Percentiles rank a stretch among this genome's conserved stretches.
Evolutionary conservation across 2,113 vertebrate genomes (phyloP).

Genomic region (Nannobrachium achirus): DNA sequence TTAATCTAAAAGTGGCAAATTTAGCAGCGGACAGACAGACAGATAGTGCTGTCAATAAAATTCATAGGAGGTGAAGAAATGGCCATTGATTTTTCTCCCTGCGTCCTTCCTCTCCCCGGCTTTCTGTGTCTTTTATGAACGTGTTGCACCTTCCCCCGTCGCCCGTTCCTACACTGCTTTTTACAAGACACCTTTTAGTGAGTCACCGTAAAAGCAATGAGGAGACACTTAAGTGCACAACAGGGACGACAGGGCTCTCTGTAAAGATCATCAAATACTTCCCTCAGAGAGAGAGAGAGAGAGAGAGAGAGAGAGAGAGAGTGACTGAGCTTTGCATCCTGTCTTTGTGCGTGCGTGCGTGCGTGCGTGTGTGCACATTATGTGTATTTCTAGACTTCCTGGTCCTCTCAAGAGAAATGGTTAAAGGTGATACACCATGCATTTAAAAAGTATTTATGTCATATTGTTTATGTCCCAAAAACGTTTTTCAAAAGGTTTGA

Average conservation of each 20-base stretch:
- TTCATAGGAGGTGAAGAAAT: conserved; percentile 70
- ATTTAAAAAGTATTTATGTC: no score
- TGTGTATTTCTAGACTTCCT: no score
- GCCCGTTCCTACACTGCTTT: conserved; percentile 58
- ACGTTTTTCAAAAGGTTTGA: no score
- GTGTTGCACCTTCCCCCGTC: conserved; percentile 49
- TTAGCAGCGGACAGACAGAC: conserved; percentile 51
- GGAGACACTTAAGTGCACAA: conserved; percentile 74
- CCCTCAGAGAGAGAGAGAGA: conserved; percentile 34
- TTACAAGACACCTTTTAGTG: conserved; percentile 80
- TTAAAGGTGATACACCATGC: no score
- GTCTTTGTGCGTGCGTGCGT: not conserved
- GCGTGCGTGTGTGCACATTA: not conserved
- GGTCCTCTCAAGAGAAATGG: no score
- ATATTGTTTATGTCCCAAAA: no score
- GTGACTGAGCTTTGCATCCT: not conserved
- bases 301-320: conserved; percentile 15
- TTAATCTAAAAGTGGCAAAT: conserved; percentile 53
- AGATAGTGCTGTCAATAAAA: conserved; percentile 58
- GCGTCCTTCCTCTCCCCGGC: not conserved
- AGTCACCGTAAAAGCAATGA: conserved; percentile 76
- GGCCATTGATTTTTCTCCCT: conserved; percentile 68
- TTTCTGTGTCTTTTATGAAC: conserved; percentile 63
- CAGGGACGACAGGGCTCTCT: conserved; percentile 67
- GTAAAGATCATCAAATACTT: conserved; percentile 68